Percentiles rank a stretch among this genome's conserved stretches.
These are phyloP conservation scores for Gastrophryne carolinensis DNA, from an alignment of 2,797 vertebrate species.

Conservation along the genomic window DNA sequence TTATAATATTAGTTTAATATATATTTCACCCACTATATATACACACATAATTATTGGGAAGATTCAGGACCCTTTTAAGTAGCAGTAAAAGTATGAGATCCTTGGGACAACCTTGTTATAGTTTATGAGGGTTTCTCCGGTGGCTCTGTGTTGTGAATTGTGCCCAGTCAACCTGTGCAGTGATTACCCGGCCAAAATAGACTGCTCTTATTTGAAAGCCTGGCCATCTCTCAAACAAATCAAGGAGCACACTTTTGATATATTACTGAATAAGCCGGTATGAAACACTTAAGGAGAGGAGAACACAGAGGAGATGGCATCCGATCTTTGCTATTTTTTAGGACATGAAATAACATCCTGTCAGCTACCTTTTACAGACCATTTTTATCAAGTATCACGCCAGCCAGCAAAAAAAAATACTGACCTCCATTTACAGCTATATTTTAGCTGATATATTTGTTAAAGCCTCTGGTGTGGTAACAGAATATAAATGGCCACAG, in stretches of 20 bases:
- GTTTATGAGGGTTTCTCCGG: constrained; percentile 60
- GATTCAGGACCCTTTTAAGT: no score
- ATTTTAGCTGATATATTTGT: constrained; percentile 66
- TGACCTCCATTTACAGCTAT: constrained; percentile 72
- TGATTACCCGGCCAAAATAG: constrained; percentile 61
- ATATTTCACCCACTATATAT: no score
- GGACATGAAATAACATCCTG: constrained; percentile 74
- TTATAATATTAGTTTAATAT: no score
- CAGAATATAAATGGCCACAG: constrained; percentile 9
- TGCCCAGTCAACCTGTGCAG: constrained; percentile 56
- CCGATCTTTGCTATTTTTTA: constrained; percentile 67
- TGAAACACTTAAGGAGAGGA: constrained; percentile 53
- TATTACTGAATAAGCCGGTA: constrained; percentile 54
- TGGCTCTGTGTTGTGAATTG: constrained; percentile 58
- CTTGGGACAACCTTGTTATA: constrained; percentile 51
- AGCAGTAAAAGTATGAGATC: no score
- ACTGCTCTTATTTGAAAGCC: constrained; percentile 64
- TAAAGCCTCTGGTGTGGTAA: constrained; percentile 59
- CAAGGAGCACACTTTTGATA: constrained; percentile 51
- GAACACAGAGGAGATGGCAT: constrained; percentile 54
- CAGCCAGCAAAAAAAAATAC: constrained; percentile 66
- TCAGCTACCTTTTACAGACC: constrained; percentile 70
- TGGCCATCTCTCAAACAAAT: constrained; percentile 63
- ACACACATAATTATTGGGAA: no score
- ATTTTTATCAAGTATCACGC: constrained; percentile 68